Base-by-base conservation (phyloP, 2,888 invertebrate genomes). In the Chymomyza fuscimana region DNA sequence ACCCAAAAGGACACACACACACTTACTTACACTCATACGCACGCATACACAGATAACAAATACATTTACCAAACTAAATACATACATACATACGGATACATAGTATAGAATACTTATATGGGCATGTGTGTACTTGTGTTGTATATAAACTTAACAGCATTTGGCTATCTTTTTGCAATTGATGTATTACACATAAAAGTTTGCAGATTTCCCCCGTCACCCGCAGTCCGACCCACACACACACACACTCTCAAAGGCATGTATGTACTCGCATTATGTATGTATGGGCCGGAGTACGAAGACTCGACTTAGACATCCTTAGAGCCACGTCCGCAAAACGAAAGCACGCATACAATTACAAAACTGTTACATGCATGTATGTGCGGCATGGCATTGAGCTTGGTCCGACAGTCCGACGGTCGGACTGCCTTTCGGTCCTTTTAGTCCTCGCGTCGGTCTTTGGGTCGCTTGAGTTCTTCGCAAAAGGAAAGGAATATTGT, bases 141-240 rank as follows among this genome's bases (percentile, higher is more conserved):
- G 87, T 88, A 88, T 87, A 86, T 86, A 88, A 86, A 86, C 87
- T 85, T 85, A 85, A 88, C 88, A 89, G 82, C 88, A 84, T 84
- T 84, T 84, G 90, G 85, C 89, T 90, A 89, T 89, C 85, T 89
- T 90, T 90, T 90, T 90, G 90, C 89, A 90, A 90, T 90, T 90
- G 89, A 89, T 90, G 89, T 89, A 89, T 89, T 89, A 89, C 89
- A 87, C 88, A 89, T 85, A 80, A 86, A 86, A 87, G 76, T 86
- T 86, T 86, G 84, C 85, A 85, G 83, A 58, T 25, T 32, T 32
- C 32, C 32, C 32, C 58, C 58, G 2, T 32, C 19, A 61, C 46
- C 62, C 54, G 59, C 52, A 63, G 32, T 32, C 52, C 16, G 50
- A 58, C 63, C 22, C 63, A 67, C 63, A 68, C 54, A 63, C 62